A percentile compares a stretch with the other conserved stretches of the same genome.
phyloP scores from a whole-genome alignment of 2,888 invertebrate genomes.

The Athripsodes cinereus region DNA sequence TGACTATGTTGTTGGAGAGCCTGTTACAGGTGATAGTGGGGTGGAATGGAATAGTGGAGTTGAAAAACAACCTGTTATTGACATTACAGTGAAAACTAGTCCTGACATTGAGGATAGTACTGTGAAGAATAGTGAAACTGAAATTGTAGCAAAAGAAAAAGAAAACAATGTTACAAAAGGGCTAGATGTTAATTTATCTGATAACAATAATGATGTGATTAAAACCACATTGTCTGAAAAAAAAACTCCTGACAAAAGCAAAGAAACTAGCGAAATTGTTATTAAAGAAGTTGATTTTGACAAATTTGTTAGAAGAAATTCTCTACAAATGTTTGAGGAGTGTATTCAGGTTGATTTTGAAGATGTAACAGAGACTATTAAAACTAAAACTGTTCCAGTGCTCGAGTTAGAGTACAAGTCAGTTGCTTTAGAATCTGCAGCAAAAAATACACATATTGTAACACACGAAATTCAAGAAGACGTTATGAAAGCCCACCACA shows the following conservation, averaged over 20 bases:
- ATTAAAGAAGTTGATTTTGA: slow-evolving; percentile 48
- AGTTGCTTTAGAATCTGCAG: slow-evolving; percentile 1
- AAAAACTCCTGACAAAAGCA: not conserved
- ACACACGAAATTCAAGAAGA: not conserved
- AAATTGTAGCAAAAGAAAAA: not conserved
- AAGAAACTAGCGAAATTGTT: not conserved
- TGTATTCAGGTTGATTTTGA: slow-evolving; percentile 7
- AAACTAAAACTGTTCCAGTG: slow-evolving; percentile 11
- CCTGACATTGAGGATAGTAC: not conserved
- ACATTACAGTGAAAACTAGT: not conserved
- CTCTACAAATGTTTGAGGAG: slow-evolving; percentile 28
- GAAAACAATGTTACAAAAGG: not conserved
- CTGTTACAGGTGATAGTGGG: slow-evolving; percentile 24
- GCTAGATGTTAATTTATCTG: slow-evolving; percentile 27
- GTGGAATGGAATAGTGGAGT: slow-evolving; percentile 11
- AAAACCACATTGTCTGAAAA: not conserved
- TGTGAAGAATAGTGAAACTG: not conserved
- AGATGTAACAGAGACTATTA: slow-evolving; percentile 11
- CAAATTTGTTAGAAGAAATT: slow-evolving; percentile 45
- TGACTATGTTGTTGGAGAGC: slow-evolving; percentile 22
- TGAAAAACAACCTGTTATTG: not conserved
- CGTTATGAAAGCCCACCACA: not conserved
- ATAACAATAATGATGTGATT: slow-evolving; percentile 29
- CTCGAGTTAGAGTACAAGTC: slow-evolving; percentile 2
- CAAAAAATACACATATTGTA: not conserved